These are phyloP conservation scores for Cataglyphis hispanica DNA, from an alignment of 1,140 invertebrate species.

Conservation along the genomic window DNA sequence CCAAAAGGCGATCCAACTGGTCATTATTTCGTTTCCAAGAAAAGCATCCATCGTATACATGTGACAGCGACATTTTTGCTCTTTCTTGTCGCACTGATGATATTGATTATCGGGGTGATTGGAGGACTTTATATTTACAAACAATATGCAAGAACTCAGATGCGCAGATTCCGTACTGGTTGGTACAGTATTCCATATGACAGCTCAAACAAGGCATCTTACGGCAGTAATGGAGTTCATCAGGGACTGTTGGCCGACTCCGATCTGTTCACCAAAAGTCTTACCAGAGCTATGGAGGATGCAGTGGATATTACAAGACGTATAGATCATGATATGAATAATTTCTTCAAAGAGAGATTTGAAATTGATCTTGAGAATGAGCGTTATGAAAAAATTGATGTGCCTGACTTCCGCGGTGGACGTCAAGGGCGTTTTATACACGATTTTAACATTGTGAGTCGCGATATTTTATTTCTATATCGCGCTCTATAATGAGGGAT, in stretches of 20 bases:
- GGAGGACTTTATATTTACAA: constrained; percentile 92
- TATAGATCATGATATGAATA: constrained; percentile 69
- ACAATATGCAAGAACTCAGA: constrained; percentile 89
- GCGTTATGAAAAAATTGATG: constrained; percentile 92
- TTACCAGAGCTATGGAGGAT: constrained; percentile 75
- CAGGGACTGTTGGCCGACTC: constrained; percentile 79
- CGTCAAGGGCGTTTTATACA: constrained; percentile 94
- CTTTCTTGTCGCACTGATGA: constrained; percentile 90
- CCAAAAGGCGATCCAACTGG: constrained; percentile 68
- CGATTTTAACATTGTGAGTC: constrained; percentile 92
- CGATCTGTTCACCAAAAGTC: constrained; percentile 77
- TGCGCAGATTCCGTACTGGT: constrained; percentile 88
- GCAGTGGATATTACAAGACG: constrained; percentile 76
- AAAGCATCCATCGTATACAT: constrained; percentile 84
- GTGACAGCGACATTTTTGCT: constrained; percentile 90
- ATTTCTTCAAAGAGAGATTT: constrained; percentile 91
- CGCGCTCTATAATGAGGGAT: background rate
- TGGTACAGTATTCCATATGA: constrained; percentile 90
- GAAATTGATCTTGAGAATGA: constrained; percentile 91
- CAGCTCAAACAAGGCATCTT: constrained; percentile 79
- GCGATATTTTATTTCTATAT: background rate
- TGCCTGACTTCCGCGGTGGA: constrained; percentile 93
- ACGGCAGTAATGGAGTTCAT: constrained; percentile 79
- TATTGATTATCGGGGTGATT: constrained; percentile 92
- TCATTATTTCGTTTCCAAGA: constrained; percentile 79